phyloP scores from a whole-genome alignment of 2,888 invertebrate species.

The Coelogynopora nodosa region DNA sequence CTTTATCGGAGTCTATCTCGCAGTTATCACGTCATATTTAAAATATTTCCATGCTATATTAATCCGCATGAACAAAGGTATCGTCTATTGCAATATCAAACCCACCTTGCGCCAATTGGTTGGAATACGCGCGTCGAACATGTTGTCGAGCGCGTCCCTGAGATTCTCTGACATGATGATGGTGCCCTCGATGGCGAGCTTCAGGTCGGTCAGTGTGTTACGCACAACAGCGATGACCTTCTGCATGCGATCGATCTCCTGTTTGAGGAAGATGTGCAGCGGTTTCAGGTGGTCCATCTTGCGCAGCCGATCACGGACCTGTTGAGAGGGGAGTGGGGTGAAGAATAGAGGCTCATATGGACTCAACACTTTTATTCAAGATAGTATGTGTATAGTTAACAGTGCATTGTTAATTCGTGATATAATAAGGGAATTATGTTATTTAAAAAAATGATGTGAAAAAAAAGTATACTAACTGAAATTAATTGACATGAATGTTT shows the following conservation, averaged over 20 bases:
- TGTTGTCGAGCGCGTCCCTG: conserved; percentile 81
- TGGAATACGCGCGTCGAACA: conserved; percentile 92
- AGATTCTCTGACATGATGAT: conserved; percentile 91
- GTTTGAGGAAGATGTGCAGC: conserved; percentile 86
- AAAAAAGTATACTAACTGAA: too few relatives aligned
- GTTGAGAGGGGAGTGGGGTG: too few relatives aligned
- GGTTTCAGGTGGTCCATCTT: conserved; percentile 87
- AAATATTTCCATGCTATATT: too few relatives aligned
- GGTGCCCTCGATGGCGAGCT: conserved; percentile 90
- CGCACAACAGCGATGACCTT: conserved; percentile 75
- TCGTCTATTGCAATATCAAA: background rate
- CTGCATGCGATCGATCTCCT: conserved; percentile 76
- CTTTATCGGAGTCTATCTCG: too few relatives aligned
- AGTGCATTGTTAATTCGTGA: background rate
- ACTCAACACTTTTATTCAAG: too few relatives aligned
- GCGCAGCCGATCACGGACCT: conserved; percentile 74
- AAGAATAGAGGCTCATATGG: too few relatives aligned
- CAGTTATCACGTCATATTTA: too few relatives aligned
- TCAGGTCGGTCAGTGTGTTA: conserved; percentile 78
- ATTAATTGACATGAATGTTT: too few relatives aligned
- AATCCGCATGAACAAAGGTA: background rate
- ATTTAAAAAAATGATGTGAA: too few relatives aligned
- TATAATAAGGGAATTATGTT: background rate
- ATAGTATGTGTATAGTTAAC: too few relatives aligned
- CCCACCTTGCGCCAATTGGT: conserved; percentile 80